These are phyloP conservation scores for Hycleus cichorii DNA, from an alignment of 1,140 invertebrate species.

Conservation along the genomic window DNA sequence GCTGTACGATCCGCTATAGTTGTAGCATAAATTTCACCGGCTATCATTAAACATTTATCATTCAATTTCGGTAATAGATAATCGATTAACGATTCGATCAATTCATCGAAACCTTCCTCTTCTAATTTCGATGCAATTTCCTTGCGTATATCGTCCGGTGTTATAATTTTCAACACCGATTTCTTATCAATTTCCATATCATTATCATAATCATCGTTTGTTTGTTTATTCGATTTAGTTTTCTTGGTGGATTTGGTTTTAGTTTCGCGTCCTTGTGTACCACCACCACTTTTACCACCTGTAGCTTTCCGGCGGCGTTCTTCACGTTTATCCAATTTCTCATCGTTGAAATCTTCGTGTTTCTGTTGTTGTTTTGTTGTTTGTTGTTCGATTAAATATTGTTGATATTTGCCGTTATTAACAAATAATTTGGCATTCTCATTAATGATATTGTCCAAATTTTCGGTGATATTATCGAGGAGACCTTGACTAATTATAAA, in stretches of 20 bases:
- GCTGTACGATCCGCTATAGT: slow-evolving; percentile 59
- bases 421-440: slow-evolving; percentile 67
- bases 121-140: slow-evolving; percentile 56
- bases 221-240: slow-evolving; percentile 44
- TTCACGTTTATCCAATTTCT: slow-evolving; percentile 73
- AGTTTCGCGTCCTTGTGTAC: slow-evolving; percentile 87
- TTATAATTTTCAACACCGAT: slow-evolving; percentile 57
- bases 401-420: slow-evolving; percentile 56
- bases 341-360: slow-evolving; percentile 23
- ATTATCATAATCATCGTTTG: slow-evolving; percentile 55
- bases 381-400: slow-evolving; percentile 54
- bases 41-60: slow-evolving; percentile 48
- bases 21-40: slow-evolving; percentile 62
- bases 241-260: slow-evolving; percentile 93
- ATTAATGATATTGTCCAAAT: slow-evolving; percentile 60
- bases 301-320: slow-evolving; percentile 82
- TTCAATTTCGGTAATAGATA: slow-evolving; percentile 54
- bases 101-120: slow-evolving; percentile 56
- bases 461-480: slow-evolving; percentile 60
- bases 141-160: slow-evolving; percentile 58
- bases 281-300: slow-evolving; percentile 80
- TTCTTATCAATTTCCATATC: slow-evolving; percentile 47
- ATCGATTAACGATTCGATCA: slow-evolving; percentile 51
- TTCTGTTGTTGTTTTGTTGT: slow-evolving; percentile 29
- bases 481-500: slow-evolving; percentile 56